Evolutionary conservation across 2,113 vertebrate genomes (phyloP), one percentile per base, ranked within the genome.

Genomic region (Myotis lucifugus): DNA sequence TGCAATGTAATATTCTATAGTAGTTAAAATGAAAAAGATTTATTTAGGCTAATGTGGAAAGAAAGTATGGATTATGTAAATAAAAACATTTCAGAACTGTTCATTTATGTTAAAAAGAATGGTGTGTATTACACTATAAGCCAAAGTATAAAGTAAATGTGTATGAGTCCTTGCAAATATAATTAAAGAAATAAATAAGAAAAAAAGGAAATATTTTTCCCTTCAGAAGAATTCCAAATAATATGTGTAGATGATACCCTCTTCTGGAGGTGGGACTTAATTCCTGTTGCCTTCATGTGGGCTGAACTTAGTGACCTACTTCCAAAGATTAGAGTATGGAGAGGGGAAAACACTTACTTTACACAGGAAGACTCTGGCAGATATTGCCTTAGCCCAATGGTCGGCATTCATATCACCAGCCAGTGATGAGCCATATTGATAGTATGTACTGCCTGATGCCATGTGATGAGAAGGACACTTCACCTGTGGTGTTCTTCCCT

Each of bases 1-100:
- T 64, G 67, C 0, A 84, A 56, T 81, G 46, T 61, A 37, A 67
- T 91, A 56, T 72, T 90, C 70, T 64, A 25, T 21, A 42, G 15
- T 48, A 91, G n/a, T 93, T 91, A 66, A 86, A 90, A 82, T 46
- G 34, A 78, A 91, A 82, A 67, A 73, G 18, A 73, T 18, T 59
- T 77, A 69, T 54, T 82, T 76, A 93, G 48, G 17, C 17, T 64
- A 17, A 56, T 59, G 17, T 14, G 6, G 18, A 81, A 93, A 29
- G 11, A 34, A 34, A 46, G 23, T 73, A 18, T 67, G 6, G 34
- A 86, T 83, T 84, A 56, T 14, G 5, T 32, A 32, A 64, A 64
- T 64, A 12, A 64, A 64, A 64, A 64, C 61, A 32, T 64, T 64
- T 32, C 61, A 64, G 61, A 64, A 64, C 61, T 64, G 61, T 64